Base-by-base conservation (phyloP, 2,888 invertebrate species). In the Caenorhabditis sp. region DNA sequence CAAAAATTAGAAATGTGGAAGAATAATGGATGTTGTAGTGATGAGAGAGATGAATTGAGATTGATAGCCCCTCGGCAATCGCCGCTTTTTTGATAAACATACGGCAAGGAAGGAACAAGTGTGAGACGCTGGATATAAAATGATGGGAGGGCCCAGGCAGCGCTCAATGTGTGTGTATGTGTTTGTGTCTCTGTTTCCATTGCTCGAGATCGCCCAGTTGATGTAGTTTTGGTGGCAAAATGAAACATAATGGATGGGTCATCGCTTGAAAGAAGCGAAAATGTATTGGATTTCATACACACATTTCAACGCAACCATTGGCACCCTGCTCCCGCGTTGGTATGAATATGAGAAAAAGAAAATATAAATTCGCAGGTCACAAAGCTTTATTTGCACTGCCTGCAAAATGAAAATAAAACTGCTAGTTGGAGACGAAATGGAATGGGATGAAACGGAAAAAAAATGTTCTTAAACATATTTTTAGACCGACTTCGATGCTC, bases 191-290 rank as follows among this genome's bases (percentile, higher is more conserved):
- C 51, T 67, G 51, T 62, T 62, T 68, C n/a, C n/a, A n/a, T n/a
- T n/a, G n/a, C 76, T 35, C 28, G 40, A 32, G 53, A 65, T 58
- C 37, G 58, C 35, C 62, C n/a, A n/a, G n/a, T n/a, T n/a, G n/a
- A n/a, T n/a, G 53, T 69, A 68, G 77, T 69, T 77, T 77, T 69
- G 77, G 56, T 24, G 28, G 61, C 55, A 68, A 68, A 68, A 68
- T 62, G 68, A 77, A 77, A 77, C 69, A 77, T 77, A 77, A 77
- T 77, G 77, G 77, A 77, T 77, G 77, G 69, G 77, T 69, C 77
- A 69, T 77, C 67, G 67, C 56, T 64, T 70, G 68, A 26, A 60
- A n/a, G 32, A 32, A 32, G 32, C 32, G 9, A 58, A 65, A 61
- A 60, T 24, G 60, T 67, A 70, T 79, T 67, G 76, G 67, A 67